Conservation (phyloP, 2,797 vertebrate genomes). For the Urophycis tenuis region DNA sequence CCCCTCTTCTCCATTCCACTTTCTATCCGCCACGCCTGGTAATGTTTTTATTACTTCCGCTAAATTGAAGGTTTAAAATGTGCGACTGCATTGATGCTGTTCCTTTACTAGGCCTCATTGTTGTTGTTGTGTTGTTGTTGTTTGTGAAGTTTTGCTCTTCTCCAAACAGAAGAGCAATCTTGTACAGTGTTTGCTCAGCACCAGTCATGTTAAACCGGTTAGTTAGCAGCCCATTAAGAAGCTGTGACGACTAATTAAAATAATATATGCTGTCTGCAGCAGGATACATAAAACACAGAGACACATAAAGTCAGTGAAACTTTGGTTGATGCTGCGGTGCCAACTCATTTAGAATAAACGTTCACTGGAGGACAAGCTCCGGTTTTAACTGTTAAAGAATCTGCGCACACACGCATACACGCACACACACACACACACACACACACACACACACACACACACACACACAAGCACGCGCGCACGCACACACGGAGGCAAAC, state of each 20-base stretch:
- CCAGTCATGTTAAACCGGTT: not conserved
- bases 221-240: not conserved
- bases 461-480: not conserved
- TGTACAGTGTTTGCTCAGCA: not conserved
- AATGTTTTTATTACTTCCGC: not conserved
- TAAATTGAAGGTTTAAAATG: not conserved
- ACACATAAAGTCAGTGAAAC: not conserved
- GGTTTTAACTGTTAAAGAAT: not conserved
- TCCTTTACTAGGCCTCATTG: not conserved
- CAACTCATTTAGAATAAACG: not conserved
- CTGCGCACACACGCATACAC: not conserved
- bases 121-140: not conserved
- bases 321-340: not conserved
- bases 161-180: not conserved
- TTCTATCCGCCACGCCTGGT: not conserved
- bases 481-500: not conserved
- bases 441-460: not conserved
- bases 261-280: not conserved
- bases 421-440: no score
- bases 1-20: not conserved
- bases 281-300: not conserved
- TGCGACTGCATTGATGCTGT: conserved; percentile 2
- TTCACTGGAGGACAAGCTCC: not conserved
- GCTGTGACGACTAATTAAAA: not conserved
- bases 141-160: not conserved